phyloP scores from a whole-genome alignment of 2,888 invertebrate genomes.

The Tetragnatha montana region DNA sequence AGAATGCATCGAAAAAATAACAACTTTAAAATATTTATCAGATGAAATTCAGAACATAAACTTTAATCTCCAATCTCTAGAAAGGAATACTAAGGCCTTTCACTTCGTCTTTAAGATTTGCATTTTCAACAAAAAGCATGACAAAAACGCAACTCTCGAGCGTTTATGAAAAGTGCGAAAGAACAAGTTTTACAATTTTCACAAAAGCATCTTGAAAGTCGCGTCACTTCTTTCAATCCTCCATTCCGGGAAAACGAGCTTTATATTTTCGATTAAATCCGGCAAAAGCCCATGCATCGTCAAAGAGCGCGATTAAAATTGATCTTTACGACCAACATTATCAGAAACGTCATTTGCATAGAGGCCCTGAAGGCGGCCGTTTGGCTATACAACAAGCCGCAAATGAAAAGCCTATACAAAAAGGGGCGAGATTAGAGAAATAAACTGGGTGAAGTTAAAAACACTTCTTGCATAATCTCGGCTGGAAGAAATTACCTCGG shows the following conservation, averaged over 20 bases:
- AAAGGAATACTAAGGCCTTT: too few species aligned
- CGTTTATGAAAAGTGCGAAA: neutral
- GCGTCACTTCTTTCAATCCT: neutral
- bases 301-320: neutral
- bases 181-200: neutral
- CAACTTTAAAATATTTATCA: too few species aligned
- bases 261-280: neutral
- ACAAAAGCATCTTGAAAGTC: neutral
- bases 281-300: neutral
- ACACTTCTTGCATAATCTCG: slow-evolving; percentile 32
- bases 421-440: neutral
- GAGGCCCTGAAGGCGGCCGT: neutral
- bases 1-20: too few species aligned
- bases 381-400: neutral
- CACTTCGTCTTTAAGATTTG: too few species aligned
- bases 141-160: too few species aligned
- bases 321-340: neutral
- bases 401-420: slow-evolving; percentile 15
- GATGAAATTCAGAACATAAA: too few species aligned
- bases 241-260: neutral
- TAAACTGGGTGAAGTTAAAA: neutral
- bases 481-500: slow-evolving; percentile 59
- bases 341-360: slow-evolving; percentile 33
- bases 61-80: too few species aligned
- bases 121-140: too few species aligned